Evolutionary conservation across 2,113 vertebrate species (phyloP).

Genomic region (Saccopteryx bilineata): DNA sequence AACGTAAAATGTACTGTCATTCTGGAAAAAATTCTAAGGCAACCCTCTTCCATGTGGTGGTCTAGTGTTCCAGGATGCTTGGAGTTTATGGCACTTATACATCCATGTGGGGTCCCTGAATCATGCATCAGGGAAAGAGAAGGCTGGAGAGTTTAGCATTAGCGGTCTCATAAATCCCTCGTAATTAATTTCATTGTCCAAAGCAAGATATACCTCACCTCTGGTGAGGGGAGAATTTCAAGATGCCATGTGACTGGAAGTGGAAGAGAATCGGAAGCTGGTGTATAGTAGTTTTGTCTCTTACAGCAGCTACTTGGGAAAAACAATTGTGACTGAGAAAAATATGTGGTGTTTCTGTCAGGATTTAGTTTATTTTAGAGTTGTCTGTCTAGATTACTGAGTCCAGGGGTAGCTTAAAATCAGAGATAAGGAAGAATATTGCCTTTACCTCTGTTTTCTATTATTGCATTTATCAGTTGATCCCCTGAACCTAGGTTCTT

Average conservation of each 20-base stretch:
- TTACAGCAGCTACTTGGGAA: background rate
- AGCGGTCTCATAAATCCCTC: background rate
- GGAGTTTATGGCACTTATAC: background rate
- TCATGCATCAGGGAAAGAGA: background rate
- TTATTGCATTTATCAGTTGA: background rate
- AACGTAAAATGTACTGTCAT: background rate
- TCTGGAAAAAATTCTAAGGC: background rate
- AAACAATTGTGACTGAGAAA: background rate
- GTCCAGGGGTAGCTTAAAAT: background rate
- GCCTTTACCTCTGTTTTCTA: background rate
- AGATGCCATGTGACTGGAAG: background rate
- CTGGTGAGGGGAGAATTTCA: background rate
- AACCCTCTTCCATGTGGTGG: accelerated
- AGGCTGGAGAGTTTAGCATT: background rate
- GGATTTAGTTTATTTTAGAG: background rate
- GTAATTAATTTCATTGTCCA: background rate
- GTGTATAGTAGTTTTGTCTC: background rate
- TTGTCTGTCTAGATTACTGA: background rate
- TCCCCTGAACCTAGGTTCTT: background rate
- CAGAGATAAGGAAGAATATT: conserved; percentile 8
- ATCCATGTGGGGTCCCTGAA: background rate
- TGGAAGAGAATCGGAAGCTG: background rate
- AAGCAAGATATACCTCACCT: background rate
- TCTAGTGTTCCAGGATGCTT: background rate
- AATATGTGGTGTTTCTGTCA: background rate